Evolutionary conservation across 2,113 vertebrate species (phyloP), one percentile per base, ranked within the genome.

Genomic region (Brachyhypopomus gauderio): DNA sequence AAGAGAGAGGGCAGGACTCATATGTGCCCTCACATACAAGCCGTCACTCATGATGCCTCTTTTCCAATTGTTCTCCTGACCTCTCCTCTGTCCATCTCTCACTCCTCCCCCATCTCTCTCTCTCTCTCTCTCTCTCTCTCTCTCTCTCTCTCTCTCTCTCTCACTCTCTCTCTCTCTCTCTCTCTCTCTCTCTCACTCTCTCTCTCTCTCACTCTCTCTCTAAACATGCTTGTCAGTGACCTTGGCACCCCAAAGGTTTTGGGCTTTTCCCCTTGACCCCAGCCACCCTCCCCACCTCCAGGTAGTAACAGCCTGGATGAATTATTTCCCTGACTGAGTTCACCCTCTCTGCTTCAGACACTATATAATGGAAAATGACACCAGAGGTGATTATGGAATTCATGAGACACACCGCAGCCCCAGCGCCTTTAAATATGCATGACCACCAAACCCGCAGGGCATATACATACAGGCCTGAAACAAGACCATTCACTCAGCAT

Each of bases 251-350:
- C 12, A 14, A 52, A 52, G 45, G 45, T 52, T 52, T 45, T 52
- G 9, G 45, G 45, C 8, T 14, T 52, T 52, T 52, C 45, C 45
- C 12, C 45, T 11, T 14, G 12, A 52, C 45, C 45, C 45, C 30
- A 30, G n/a, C 45, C 45, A 14, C 45, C 9, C 12, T 52, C 0
- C 12, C 14, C 45, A 12, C 45, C 60, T 25, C 60, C 60, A 11
- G 9, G 27, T 14, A 82, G 56, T 85, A 83, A 86, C 88, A 88
- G 81, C 87, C 83, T 30, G 63, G 79, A 89, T 92, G 83, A 89
- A 91, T 91, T 89, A 91, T 89, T 91, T 87, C 90, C 64, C 71
- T 83, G 76, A 36, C 80, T 84, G 19, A 66, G 83, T 81, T 80
- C 78, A 84, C 80, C 70, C 73, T 82, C 72, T 38, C 45, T 52